Evolutionary conservation across 2,797 vertebrate species (phyloP).

Genomic region (Sorex maritimensis): DNA sequence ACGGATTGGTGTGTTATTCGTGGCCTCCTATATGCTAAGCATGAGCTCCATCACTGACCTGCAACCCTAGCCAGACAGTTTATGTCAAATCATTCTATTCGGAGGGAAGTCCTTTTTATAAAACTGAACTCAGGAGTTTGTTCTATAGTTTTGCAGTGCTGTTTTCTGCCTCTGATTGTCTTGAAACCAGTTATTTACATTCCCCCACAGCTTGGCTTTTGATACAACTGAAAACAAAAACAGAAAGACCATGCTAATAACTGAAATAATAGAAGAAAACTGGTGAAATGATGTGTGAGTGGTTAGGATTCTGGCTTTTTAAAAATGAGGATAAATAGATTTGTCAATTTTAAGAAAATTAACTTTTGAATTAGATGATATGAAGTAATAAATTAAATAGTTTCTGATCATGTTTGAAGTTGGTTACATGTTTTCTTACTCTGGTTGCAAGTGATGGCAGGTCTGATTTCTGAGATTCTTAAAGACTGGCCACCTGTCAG

Average conservation of each 20-base stretch:
- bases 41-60: too few relatives aligned
- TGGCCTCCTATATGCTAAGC: too few relatives aligned
- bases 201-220: not conserved
- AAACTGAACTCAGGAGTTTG: not conserved
- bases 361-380: not conserved
- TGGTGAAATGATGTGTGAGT: not conserved
- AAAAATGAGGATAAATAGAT: not conserved
- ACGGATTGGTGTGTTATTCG: too few relatives aligned
- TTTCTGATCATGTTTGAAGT: not conserved
- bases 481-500: not conserved
- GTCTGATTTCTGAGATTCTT: not conserved
- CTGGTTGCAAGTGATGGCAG: not conserved
- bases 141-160: not conserved
- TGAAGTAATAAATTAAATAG: not conserved
- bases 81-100: not conserved
- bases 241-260: too few relatives aligned
- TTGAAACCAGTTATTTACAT: not conserved
- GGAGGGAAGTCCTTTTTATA: not conserved
- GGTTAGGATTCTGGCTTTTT: not conserved
- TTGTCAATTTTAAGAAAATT: not conserved
- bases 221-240: not conserved
- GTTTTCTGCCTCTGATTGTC: not conserved
- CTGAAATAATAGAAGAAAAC: not conserved
- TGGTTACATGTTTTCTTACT: not conserved
- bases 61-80: too few relatives aligned